Evolutionary conservation across 2,888 invertebrate species (phyloP).

Genomic region (Alloplasta piceator): DNA sequence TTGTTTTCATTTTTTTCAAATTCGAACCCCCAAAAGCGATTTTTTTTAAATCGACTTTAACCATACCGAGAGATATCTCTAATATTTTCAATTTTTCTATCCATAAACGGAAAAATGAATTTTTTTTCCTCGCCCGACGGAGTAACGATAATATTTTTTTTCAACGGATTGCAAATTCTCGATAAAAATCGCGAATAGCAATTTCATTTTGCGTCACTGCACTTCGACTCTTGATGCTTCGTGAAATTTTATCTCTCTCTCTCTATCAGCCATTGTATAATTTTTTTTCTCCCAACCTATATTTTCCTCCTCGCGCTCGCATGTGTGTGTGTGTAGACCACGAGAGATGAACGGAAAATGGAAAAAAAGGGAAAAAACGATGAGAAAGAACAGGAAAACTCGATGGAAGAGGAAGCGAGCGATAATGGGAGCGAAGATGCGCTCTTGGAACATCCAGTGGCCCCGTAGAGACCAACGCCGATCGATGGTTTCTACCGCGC

Average conservation of each 20-base stretch:
- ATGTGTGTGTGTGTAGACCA: constrained; percentile 31
- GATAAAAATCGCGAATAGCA: too few species aligned
- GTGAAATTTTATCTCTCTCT: constrained; percentile 37
- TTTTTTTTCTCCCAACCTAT: not conserved
- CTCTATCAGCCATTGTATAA: constrained; percentile 8
- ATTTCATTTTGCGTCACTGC: constrained; percentile 9
- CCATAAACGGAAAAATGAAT: too few species aligned
- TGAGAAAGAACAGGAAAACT: constrained; percentile 25
- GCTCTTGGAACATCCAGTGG: constrained; percentile 41
- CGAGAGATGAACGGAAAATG: constrained; percentile 8
- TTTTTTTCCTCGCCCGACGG: too few species aligned
- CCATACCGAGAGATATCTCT: too few species aligned
- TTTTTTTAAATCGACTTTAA: too few species aligned
- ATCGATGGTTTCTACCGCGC: constrained; percentile 36
- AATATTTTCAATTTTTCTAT: too few species aligned
- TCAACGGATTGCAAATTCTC: too few species aligned
- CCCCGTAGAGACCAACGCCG: constrained; percentile 40
- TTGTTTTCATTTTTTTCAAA: too few species aligned
- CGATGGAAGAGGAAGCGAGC: constrained; percentile 47
- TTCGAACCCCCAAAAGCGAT: too few species aligned
- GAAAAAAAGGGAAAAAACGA: constrained; percentile 2
- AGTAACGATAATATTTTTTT: too few species aligned
- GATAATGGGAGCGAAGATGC: constrained; percentile 60
- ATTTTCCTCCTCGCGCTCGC: not conserved
- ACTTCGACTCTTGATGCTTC: constrained; percentile 43